Base-by-base conservation (phyloP, 2,888 invertebrate species). In the Cerastoderma edule region DNA sequence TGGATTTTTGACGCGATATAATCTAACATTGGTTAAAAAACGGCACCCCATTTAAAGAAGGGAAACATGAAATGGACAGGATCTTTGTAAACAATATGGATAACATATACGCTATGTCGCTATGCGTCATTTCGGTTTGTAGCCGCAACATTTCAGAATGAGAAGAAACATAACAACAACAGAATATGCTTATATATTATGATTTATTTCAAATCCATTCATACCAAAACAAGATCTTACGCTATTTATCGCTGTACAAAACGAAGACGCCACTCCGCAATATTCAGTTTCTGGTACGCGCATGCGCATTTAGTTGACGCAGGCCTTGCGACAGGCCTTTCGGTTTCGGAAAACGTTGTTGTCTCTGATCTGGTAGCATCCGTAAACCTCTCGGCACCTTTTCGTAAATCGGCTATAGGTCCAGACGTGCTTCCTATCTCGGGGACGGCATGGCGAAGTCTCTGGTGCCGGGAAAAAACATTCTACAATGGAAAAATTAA, bases 261-360 rank as follows among this genome's bases (percentile, higher is more conserved):
- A 48, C 22, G n/a, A n/a, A n/a, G n/a, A n/a, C n/a, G n/a, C n/a
- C n/a, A n/a, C n/a, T n/a, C n/a, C n/a, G n/a, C n/a, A n/a, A n/a
- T n/a, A n/a, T n/a, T n/a, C n/a, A n/a, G n/a, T n/a, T n/a, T n/a
- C n/a, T n/a, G n/a, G n/a, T n/a, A n/a, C n/a, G n/a, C n/a, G n/a
- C n/a, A n/a, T 19, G 16, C 48, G 22, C 5, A 19, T 22, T 48
- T 22, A 48, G 22, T n/a, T 19, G 5, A n/a, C 13, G n/a, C 53
- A 53, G 24, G 24, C 27, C 22, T 24, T 53, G 24, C 27, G 27
- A 24, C 53, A 53, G 24, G 2, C n/a, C 27, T 13, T 53, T 8
- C 10, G 19, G 3, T 53, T 53, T n/a, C 53, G 53, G 53, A 53
- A 53, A 28, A 53, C 53, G 27, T 53, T 53, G n/a, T 53, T 27